phyloP scores from a whole-genome alignment of 2,113 vertebrate genomes.

The Otis tarda region DNA sequence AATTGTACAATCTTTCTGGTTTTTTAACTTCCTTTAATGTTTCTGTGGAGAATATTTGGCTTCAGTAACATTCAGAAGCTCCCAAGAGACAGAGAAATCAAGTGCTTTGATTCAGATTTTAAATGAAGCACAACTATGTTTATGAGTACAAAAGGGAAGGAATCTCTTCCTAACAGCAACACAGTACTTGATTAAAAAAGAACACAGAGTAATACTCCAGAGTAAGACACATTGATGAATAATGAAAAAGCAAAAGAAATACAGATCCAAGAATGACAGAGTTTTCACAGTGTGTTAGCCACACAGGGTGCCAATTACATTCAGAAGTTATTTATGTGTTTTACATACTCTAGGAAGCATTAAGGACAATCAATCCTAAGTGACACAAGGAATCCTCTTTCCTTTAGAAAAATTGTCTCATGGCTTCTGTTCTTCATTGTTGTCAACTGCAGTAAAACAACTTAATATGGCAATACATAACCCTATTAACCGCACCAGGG shows the following conservation, averaged over 20 bases:
- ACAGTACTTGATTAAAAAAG: neutral
- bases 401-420: neutral
- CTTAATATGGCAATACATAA: neutral
- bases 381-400: neutral
- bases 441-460: neutral
- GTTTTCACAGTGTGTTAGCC: neutral
- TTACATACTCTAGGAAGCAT: neutral
- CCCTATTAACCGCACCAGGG: neutral
- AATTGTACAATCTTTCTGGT: neutral
- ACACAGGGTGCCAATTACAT: neutral
- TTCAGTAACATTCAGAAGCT: neutral
- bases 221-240: neutral
- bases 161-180: neutral
- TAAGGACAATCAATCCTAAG: neutral
- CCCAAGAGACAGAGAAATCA: neutral
- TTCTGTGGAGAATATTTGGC: neutral
- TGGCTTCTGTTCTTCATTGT: neutral
- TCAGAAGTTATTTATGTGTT: neutral
- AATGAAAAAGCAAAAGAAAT: neutral
- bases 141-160: neutral
- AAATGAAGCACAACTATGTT: neutral
- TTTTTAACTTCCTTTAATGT: neutral
- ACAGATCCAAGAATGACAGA: neutral
- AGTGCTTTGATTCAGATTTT: slow-evolving; percentile 8
- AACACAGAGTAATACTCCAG: neutral